phyloP scores from a whole-genome alignment of 2,888 invertebrate species.

The Machimus atricapillus region DNA sequence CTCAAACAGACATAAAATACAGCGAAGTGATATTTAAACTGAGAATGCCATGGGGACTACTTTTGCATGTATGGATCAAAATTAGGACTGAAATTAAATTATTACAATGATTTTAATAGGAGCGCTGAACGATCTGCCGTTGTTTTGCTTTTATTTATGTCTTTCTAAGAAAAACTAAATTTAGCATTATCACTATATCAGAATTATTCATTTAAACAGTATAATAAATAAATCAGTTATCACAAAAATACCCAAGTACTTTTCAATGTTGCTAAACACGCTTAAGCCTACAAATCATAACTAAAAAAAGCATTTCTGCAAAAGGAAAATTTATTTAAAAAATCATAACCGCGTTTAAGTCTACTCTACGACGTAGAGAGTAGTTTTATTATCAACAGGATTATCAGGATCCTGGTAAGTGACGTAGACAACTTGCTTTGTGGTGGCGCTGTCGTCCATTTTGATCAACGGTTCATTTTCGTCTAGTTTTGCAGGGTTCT shows the following conservation, averaged over 20 bases:
- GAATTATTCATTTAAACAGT: neutral
- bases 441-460: neutral
- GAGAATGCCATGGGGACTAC: neutral
- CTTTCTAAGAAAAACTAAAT: neutral
- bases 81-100: neutral
- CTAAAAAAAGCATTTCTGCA: neutral
- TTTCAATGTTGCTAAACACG: neutral
- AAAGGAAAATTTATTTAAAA: neutral
- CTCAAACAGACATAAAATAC: slow-evolving; percentile 68
- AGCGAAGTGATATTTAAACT: neutral
- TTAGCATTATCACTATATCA: neutral
- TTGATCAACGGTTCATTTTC: neutral
- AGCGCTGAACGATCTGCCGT: neutral
- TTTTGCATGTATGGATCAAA: neutral
- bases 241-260: neutral
- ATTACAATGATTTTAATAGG: neutral
- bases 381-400: slow-evolving; percentile 52
- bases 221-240: neutral
- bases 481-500: neutral
- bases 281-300: neutral
- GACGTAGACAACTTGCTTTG: slow-evolving; percentile 63
- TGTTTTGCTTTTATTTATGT: neutral
- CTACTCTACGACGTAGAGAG: slow-evolving; percentile 48
- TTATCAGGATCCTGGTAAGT: slow-evolving; percentile 64
- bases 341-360: neutral